Conservation (phyloP, 2,888 invertebrate species). For the Cylindroiulus punctatus region DNA sequence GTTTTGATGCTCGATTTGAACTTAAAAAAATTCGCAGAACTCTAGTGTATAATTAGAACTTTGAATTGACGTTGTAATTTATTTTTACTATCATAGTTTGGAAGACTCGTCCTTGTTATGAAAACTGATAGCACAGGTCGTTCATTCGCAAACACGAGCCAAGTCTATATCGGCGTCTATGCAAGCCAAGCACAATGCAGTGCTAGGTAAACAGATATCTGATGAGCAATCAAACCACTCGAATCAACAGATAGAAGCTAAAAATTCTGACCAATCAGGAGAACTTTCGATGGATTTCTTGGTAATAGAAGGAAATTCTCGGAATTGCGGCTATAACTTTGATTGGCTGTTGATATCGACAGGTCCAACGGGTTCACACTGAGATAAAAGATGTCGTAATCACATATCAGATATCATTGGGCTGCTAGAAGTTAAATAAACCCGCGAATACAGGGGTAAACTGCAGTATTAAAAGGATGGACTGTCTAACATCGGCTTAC, state of each 20-base stretch:
- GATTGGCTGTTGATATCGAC: neutral
- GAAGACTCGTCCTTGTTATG: conserved; percentile 12
- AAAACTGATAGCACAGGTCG: neutral
- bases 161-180: neutral
- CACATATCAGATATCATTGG: neutral
- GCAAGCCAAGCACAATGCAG: neutral
- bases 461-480: neutral
- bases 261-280: neutral
- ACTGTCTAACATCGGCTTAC: neutral
- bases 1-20: neutral
- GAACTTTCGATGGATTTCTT: neutral
- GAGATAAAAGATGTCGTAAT: neutral
- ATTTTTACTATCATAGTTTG: neutral
- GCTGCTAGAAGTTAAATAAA: neutral
- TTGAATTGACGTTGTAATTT: neutral
- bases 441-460: neutral
- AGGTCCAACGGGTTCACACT: neutral
- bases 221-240: neutral
- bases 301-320: neutral
- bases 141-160: neutral
- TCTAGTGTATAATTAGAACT: too few relatives aligned
- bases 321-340: neutral
- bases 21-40: neutral
- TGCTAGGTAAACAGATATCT: neutral
- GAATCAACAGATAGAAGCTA: neutral